phyloP scores from a whole-genome alignment of 2,888 invertebrate species.

The Arrhopalites spinosus region DNA sequence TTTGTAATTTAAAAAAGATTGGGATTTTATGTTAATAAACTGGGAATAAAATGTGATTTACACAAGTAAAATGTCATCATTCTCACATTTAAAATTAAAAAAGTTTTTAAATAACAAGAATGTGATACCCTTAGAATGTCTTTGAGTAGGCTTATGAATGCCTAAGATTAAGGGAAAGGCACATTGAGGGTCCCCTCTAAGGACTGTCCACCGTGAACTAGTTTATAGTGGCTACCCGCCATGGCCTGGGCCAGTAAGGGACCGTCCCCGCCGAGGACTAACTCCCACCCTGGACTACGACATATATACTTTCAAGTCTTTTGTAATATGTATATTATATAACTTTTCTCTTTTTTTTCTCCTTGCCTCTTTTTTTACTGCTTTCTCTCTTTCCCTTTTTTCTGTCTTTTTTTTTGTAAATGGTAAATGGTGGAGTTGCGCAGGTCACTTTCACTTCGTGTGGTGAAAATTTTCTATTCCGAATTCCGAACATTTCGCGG shows the following conservation, averaged over 20 bases:
- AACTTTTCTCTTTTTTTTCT: background rate
- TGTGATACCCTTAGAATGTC: background rate
- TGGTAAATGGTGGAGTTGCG: slow-evolving; percentile 4
- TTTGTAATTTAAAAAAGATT: too few species aligned
- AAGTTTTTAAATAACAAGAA: background rate
- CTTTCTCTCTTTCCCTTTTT: background rate
- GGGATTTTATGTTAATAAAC: too few species aligned
- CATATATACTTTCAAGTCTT: too few species aligned
- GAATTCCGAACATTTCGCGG: slow-evolving; percentile 54
- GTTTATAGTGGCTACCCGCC: background rate
- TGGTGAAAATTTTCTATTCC: slow-evolving; percentile 41
- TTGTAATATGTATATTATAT: too few species aligned
- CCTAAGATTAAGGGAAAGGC: too few species aligned
- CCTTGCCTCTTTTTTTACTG: background rate
- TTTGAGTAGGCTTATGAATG: background rate
- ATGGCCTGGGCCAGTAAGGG: background rate
- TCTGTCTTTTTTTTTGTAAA: background rate
- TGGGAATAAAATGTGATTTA: too few species aligned
- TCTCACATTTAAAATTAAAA: too few species aligned
- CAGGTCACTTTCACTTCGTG: background rate
- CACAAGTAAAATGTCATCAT: too few species aligned
- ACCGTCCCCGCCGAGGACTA: too few species aligned
- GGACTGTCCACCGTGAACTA: too few species aligned
- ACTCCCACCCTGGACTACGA: too few species aligned
- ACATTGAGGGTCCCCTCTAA: too few species aligned